Conservation (phyloP, 2,113 vertebrate genomes). For the rat (Rattus norvegicus) region DNA sequence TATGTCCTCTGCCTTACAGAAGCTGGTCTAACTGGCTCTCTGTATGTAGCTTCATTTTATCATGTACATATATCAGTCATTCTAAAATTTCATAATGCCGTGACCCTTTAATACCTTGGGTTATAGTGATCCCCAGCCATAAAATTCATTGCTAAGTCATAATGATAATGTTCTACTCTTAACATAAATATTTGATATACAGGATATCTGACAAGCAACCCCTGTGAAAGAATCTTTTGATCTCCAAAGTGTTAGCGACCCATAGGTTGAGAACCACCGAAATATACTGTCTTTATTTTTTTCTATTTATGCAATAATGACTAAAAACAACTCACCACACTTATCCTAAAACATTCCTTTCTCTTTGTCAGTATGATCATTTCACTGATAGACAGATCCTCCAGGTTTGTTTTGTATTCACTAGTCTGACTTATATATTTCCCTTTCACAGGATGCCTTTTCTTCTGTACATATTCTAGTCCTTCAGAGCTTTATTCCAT, state of each 20-base stretch:
- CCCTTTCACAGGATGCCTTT: neutral
- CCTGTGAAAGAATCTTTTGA: neutral
- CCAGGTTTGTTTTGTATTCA: neutral
- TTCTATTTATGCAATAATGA: neutral
- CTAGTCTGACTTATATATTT: neutral
- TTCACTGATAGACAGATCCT: neutral
- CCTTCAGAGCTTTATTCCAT: neutral
- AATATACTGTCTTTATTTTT: constrained; percentile 6
- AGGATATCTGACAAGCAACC: neutral
- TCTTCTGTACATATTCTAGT: neutral
- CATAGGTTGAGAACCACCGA: neutral
- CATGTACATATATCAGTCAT: neutral
- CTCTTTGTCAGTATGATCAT: neutral
- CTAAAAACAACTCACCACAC: neutral
- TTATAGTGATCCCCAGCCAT: neutral
- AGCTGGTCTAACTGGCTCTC: too few species aligned
- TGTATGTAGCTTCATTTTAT: too few species aligned
- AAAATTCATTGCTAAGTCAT: neutral
- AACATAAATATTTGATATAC: neutral
- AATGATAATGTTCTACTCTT: neutral
- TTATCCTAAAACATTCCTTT: constrained; percentile 17
- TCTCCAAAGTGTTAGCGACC: neutral
- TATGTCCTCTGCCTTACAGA: too few species aligned
- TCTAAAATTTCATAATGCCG: neutral
- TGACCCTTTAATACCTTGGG: neutral